phyloP scores from a whole-genome alignment of 2,113 vertebrate species.

The Austrofundulus limnaeus region DNA sequence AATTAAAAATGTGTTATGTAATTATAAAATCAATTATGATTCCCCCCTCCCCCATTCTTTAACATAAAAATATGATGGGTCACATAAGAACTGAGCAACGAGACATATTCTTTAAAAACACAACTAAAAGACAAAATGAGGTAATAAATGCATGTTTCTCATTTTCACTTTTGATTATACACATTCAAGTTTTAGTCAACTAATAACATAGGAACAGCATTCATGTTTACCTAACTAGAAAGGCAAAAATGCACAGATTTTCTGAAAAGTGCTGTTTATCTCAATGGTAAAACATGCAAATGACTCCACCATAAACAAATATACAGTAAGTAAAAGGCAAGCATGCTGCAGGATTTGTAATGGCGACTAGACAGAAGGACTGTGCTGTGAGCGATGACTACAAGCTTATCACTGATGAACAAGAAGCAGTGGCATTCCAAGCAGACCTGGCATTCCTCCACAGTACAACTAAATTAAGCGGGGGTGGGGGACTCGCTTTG shows the following conservation, averaged over 20 bases:
- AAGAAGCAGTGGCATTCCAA: slow-evolving; percentile 52
- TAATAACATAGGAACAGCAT: not conserved
- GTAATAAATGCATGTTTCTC: no score
- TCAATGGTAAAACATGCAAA: no score
- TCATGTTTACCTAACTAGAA: not conserved
- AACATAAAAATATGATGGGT: no score
- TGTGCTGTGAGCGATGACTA: not conserved
- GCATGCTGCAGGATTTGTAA: not conserved
- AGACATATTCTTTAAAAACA: no score
- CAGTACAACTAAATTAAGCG: slow-evolving; percentile 42
- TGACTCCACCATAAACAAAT: not conserved
- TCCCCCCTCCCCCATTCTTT: no score
- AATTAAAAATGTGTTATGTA: no score
- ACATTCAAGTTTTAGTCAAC: not conserved
- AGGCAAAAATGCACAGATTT: no score
- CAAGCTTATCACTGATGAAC: slow-evolving; percentile 39
- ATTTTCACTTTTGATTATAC: no score
- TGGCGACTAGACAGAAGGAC: slow-evolving; percentile 30
- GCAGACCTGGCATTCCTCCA: slow-evolving; percentile 53
- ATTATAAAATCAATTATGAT: no score
- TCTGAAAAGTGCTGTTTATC: no score
- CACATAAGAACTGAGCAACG: no score
- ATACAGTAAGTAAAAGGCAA: slow-evolving; percentile 3
- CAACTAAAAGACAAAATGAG: no score
- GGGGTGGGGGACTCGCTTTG: not conserved